Percentiles rank a stretch among this genome's conserved stretches.
phyloP scores from a whole-genome alignment of 2,888 invertebrate genomes.

The Macrosoma leucophasiata region DNA sequence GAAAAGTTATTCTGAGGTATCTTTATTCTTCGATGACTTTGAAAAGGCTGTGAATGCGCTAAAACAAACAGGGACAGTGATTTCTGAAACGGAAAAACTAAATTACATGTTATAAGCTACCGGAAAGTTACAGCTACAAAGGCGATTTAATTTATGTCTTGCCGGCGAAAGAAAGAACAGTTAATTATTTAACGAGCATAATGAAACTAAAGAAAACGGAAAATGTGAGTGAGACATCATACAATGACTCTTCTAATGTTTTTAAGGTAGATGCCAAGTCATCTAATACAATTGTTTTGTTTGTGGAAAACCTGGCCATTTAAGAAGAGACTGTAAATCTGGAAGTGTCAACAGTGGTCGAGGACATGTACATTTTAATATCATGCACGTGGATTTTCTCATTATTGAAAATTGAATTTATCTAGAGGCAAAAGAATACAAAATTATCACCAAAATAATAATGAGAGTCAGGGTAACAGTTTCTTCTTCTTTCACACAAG shows the following conservation, averaged over 20 bases:
- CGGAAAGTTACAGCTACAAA: constrained; percentile 13
- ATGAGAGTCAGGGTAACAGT: constrained; percentile 4
- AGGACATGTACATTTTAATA: not conserved
- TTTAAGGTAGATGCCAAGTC: not conserved
- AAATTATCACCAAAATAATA: constrained; percentile 2
- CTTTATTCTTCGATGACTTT: constrained; percentile 23
- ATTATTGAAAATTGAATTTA: not conserved
- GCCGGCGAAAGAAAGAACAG: constrained; percentile 10
- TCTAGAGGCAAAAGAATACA: no score
- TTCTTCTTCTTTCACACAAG: no score
- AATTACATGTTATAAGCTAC: constrained; percentile 19
- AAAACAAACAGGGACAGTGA: constrained; percentile 15
- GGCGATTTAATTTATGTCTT: constrained; percentile 18
- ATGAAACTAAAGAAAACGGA: constrained; percentile 12
- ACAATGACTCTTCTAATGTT: constrained; percentile 4
- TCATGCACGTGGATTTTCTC: no score
- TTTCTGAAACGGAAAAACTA: constrained; percentile 16
- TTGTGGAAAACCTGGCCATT: constrained; percentile 8
- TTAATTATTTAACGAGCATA: constrained; percentile 18
- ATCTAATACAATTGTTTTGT: constrained; percentile 2
- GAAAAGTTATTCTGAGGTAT: constrained; percentile 19
- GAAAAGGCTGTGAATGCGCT: constrained; percentile 22
- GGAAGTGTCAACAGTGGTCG: not conserved
- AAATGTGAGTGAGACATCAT: constrained; percentile 1
- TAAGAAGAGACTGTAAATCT: constrained; percentile 2